These are phyloP conservation scores for Coreoperca whiteheadi DNA, from an alignment of 2,113 vertebrate genomes.

Conservation along the genomic window DNA sequence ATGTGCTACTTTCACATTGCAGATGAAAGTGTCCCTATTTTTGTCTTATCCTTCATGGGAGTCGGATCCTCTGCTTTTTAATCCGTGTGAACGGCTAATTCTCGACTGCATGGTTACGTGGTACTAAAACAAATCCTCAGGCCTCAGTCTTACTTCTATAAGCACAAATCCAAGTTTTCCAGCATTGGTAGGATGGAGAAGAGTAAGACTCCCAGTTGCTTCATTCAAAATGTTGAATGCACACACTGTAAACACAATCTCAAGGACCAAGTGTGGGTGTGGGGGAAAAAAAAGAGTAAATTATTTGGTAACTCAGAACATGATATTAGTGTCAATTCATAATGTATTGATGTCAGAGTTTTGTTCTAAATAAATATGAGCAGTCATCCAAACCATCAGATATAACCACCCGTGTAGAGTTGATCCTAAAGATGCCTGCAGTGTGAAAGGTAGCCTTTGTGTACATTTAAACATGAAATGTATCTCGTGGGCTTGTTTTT, in stretches of 20 bases:
- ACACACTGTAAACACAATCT: neutral
- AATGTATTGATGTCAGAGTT: neutral
- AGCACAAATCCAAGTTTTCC: neutral
- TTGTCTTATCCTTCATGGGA: neutral
- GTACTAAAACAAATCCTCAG: neutral
- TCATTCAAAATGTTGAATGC: neutral
- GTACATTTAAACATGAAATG: neutral
- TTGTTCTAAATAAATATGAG: neutral
- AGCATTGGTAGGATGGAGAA: neutral
- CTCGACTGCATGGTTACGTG: neutral
- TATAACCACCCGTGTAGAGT: too few species aligned
- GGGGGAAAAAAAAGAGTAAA: too few species aligned
- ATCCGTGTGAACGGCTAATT: neutral
- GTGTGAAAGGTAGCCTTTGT: conserved; percentile 21
- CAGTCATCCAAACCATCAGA: neutral
- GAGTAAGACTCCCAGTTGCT: neutral
- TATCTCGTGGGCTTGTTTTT: neutral
- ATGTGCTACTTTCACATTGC: conserved; percentile 18
- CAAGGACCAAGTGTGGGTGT: too few species aligned
- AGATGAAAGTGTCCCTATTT: neutral
- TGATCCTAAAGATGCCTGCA: neutral
- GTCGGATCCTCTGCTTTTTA: neutral
- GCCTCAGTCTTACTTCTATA: neutral
- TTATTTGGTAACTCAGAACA: too few species aligned
- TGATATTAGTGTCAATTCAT: too few species aligned